A percentile compares a stretch with the other conserved stretches of the same genome.
These are phyloP conservation scores for Palaemon carinicauda DNA, from an alignment of 1,140 invertebrate genomes.

Conservation along the genomic window DNA sequence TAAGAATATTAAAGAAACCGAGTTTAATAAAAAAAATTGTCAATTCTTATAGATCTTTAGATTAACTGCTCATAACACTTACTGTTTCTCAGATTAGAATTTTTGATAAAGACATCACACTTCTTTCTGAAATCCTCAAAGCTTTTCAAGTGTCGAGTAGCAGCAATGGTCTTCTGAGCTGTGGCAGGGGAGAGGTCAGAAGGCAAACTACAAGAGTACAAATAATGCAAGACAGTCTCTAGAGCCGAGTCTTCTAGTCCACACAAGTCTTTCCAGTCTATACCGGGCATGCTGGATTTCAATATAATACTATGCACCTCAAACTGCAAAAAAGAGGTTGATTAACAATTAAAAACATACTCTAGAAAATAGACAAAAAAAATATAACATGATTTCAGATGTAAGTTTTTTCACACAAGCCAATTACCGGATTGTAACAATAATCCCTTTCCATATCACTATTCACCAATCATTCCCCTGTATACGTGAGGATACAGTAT, in stretches of 20 bases:
- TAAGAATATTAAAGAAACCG: no score
- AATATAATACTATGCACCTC: conserved; percentile 72
- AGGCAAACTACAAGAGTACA: conserved; percentile 74
- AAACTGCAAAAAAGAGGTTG: conserved; percentile 69
- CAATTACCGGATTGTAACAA: neutral
- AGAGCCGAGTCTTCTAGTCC: conserved; percentile 71
- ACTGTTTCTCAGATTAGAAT: conserved; percentile 74
- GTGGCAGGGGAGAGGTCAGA: conserved; percentile 68
- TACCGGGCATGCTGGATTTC: conserved; percentile 68
- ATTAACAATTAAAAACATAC: neutral
- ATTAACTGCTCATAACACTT: conserved; percentile 62
- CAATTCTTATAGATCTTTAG: neutral
- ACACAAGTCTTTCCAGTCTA: conserved; percentile 69
- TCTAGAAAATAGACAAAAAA: neutral
- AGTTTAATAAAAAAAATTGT: neutral
- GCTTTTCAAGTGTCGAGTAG: conserved; percentile 66
- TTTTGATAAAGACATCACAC: conserved; percentile 71
- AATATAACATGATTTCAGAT: neutral
- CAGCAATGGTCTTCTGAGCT: conserved; percentile 69
- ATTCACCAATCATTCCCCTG: no score
- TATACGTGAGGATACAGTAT: no score
- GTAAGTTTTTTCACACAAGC: no score
- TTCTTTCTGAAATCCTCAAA: conserved; percentile 69
- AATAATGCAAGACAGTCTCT: conserved; percentile 70
- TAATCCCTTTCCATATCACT: no score